These are phyloP conservation scores for Strigamia maritima DNA, from an alignment of 2,888 invertebrate species.

Conservation along the genomic window DNA sequence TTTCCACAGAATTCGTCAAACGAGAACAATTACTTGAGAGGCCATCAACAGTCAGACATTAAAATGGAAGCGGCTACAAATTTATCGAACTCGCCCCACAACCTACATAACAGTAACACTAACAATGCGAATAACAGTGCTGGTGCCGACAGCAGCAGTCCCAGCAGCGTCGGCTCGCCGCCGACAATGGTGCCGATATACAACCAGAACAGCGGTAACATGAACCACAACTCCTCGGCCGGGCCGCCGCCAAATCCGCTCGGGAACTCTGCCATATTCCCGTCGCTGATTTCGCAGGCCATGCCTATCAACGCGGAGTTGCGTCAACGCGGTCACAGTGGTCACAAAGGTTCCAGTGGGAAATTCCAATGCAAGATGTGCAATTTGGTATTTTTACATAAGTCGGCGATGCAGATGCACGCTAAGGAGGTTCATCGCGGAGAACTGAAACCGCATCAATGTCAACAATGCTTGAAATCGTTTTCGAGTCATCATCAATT, in stretches of 20 bases:
- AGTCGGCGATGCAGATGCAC: conserved; percentile 39
- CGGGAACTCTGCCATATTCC: conserved; percentile 21
- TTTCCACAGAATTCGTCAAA: conserved; percentile 30
- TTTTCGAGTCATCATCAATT: conserved; percentile 52
- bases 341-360: conserved; percentile 34
- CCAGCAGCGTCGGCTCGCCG: conserved; percentile 33
- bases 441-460: conserved; percentile 49
- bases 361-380: conserved; percentile 39
- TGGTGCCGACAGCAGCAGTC: conserved; percentile 22
- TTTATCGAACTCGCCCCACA: conserved; percentile 5
- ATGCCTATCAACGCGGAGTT: conserved; percentile 27
- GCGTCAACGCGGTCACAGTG: not conserved
- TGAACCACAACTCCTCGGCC: not conserved
- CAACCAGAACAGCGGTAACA: conserved; percentile 16
- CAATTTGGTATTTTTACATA: conserved; percentile 37
- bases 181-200: not conserved
- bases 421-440: conserved; percentile 39
- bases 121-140: not conserved
- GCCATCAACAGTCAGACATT: conserved; percentile 8
- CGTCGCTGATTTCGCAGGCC: conserved; percentile 35
- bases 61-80: conserved; percentile 33
- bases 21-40: conserved; percentile 6
- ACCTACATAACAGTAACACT: not conserved
- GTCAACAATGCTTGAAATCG: conserved; percentile 51
- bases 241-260: not conserved